These are phyloP conservation scores for Gopherus flavomarginatus DNA, from an alignment of 2,113 vertebrate genomes.

Conservation along the genomic window DNA sequence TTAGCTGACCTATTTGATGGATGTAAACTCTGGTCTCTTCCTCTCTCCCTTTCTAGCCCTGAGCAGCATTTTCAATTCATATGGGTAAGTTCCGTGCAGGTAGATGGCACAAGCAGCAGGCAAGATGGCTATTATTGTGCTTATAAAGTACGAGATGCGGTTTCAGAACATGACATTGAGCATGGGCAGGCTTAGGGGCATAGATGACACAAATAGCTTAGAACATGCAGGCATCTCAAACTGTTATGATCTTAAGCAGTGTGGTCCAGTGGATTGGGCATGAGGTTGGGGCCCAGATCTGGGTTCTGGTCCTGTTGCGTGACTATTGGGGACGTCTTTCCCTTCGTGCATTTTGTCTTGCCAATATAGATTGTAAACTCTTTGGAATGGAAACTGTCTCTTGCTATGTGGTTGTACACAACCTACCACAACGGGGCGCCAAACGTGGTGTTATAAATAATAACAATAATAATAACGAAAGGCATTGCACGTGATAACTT, in stretches of 20 bases:
- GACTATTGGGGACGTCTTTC: not conserved
- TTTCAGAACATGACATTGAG: not conserved
- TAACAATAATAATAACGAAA: not conserved
- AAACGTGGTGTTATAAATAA: not conserved
- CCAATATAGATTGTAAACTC: not conserved
- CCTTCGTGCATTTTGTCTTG: not conserved
- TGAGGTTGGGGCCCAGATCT: conserved; percentile 19
- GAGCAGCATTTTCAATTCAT: not conserved
- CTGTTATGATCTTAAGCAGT: fast-evolving
- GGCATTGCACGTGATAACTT: not conserved
- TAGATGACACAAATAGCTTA: not conserved
- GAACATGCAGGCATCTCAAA: not conserved
- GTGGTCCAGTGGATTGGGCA: not conserved
- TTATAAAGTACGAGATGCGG: not conserved
- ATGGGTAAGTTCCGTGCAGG: too few species aligned
- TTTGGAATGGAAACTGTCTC: not conserved
- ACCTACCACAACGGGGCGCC: not conserved
- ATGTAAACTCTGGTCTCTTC: not conserved
- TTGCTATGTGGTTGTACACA: not conserved
- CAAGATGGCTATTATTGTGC: not conserved
- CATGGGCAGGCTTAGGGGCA: not conserved
- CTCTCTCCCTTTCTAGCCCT: not conserved
- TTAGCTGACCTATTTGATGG: not conserved
- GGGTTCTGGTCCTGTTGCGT: not conserved
- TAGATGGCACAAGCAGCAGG: not conserved